These are phyloP conservation scores for Bubo scandiacus DNA, from an alignment of 2,113 vertebrate genomes.

Conservation along the genomic window DNA sequence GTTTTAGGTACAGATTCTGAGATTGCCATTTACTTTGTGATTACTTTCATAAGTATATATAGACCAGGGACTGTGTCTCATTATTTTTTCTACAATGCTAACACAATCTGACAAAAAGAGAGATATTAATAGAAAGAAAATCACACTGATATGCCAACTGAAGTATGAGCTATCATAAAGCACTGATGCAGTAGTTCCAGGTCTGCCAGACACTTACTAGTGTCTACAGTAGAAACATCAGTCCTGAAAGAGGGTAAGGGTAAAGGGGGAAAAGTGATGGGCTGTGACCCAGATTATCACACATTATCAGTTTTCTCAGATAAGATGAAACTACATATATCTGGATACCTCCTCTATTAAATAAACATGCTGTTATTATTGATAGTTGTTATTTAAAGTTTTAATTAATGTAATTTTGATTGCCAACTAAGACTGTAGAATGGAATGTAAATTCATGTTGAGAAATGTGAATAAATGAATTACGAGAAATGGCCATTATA, in stretches of 20 bases:
- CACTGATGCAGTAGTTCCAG: background rate
- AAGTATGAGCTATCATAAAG: background rate
- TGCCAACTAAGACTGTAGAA: background rate
- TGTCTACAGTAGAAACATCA: background rate
- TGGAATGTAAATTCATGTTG: background rate
- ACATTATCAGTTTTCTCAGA: background rate
- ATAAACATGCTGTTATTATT: background rate
- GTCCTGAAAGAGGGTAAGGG: background rate
- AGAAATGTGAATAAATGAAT: background rate
- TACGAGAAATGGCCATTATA: background rate
- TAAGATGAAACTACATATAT: background rate
- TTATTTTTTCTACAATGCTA: background rate
- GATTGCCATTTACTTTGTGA: background rate
- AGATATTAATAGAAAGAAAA: background rate
- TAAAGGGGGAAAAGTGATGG: background rate
- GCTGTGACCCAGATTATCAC: background rate
- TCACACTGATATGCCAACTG: background rate
- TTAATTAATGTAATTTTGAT: background rate
- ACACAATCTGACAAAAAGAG: background rate
- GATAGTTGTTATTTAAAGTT: background rate
- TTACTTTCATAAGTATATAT: background rate
- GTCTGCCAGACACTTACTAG: background rate
- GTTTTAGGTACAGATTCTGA: background rate
- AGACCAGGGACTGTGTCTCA: background rate
- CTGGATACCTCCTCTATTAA: background rate